phyloP scores from a whole-genome alignment of 2,888 invertebrate genomes.

The Sphaerophoria rueppellii region DNA sequence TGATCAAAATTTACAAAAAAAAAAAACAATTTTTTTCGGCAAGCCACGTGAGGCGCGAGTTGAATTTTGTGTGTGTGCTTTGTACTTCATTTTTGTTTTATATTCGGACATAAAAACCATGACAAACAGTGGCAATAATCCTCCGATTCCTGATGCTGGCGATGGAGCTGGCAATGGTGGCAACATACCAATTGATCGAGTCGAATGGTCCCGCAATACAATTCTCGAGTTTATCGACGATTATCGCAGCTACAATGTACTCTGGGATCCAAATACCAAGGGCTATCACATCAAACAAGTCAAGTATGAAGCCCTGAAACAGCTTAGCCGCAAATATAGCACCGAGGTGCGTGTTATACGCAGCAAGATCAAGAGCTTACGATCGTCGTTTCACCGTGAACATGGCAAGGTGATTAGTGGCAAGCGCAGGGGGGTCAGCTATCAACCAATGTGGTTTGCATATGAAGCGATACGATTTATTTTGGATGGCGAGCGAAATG shows the following conservation, averaged over 20 bases:
- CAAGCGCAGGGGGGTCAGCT: slow-evolving; percentile 79
- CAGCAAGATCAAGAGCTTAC: slow-evolving; percentile 80
- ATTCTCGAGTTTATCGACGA: slow-evolving; percentile 80
- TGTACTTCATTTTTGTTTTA: slow-evolving; percentile 10
- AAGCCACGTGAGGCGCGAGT: slow-evolving; percentile 62
- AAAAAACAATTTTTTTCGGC: slow-evolving; percentile 38
- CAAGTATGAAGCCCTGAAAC: slow-evolving; percentile 80
- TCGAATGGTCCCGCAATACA: slow-evolving; percentile 81
- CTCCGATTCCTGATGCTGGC: slow-evolving; percentile 52
- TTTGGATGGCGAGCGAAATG: slow-evolving; percentile 78
- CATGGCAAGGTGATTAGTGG: slow-evolving; percentile 81
- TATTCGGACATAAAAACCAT: slow-evolving; percentile 13
- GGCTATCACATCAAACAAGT: slow-evolving; percentile 81
- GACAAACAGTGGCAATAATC: slow-evolving; percentile 68
- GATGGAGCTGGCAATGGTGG: slow-evolving; percentile 34
- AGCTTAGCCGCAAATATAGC: slow-evolving; percentile 79
- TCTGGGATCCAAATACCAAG: slow-evolving; percentile 81
- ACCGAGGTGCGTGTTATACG: slow-evolving; percentile 81
- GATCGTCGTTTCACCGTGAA: slow-evolving; percentile 80
- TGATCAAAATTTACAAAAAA: slow-evolving; percentile 43
- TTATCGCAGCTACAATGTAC: slow-evolving; percentile 79
- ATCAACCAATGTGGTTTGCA: slow-evolving; percentile 82
- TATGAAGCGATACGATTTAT: slow-evolving; percentile 81
- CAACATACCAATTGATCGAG: slow-evolving; percentile 76
- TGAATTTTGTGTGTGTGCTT: slow-evolving; percentile 46